These are phyloP conservation scores for Grallaria varia DNA, from an alignment of 2,113 vertebrate species.

Conservation along the genomic window DNA sequence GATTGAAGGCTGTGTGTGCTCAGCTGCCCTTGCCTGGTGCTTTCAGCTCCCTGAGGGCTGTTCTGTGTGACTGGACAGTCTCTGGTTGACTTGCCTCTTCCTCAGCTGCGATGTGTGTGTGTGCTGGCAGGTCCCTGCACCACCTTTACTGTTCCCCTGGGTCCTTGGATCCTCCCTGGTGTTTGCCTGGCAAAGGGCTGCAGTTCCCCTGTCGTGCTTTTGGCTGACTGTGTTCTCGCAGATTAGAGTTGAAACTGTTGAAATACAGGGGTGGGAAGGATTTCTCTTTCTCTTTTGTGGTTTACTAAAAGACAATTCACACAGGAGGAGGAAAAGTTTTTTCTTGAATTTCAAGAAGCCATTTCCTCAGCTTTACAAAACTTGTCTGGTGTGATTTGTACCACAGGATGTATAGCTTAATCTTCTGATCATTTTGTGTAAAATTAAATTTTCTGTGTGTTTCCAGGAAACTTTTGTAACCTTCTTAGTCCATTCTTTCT, in stretches of 20 bases:
- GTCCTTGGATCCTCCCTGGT: neutral
- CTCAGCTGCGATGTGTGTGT: neutral
- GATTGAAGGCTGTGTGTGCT: neutral
- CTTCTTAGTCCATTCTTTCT: neutral
- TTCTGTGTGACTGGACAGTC: neutral
- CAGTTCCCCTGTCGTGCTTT: neutral
- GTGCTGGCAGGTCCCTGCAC: neutral
- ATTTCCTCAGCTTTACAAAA: fast-evolving
- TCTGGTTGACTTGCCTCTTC: neutral
- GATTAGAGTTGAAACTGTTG: neutral
- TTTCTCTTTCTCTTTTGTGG: neutral
- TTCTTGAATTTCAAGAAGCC: neutral
- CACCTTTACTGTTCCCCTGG: neutral
- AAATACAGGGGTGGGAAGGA: neutral
- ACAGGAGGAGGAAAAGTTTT: neutral
- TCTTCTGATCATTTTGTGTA: neutral
- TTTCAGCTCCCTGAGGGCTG: neutral
- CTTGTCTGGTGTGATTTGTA: neutral
- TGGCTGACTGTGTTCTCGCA: neutral
- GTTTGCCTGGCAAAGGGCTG: neutral
- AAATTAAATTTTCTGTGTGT: neutral
- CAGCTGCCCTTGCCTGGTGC: neutral
- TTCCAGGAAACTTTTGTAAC: neutral
- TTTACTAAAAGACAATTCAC: neutral
- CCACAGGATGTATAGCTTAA: neutral